phyloP scores from a whole-genome alignment of 2,888 invertebrate genomes.

The Phengaris arion region DNA sequence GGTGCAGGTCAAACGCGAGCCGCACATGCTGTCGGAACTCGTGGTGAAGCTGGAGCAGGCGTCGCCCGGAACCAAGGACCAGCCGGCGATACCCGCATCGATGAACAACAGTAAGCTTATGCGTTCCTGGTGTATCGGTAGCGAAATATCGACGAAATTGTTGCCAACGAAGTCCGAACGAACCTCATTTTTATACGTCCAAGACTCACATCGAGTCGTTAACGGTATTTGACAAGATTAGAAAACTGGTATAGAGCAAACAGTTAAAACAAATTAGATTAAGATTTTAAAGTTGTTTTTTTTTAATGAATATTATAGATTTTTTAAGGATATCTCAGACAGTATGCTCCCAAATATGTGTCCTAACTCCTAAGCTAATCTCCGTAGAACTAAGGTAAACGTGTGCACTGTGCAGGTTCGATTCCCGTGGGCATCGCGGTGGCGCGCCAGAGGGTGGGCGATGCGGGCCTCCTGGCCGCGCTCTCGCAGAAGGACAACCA shows the following conservation, averaged over 20 bases:
- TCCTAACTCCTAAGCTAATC: no score
- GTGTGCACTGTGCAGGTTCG: conserved; percentile 57
- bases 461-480: conserved; percentile 79
- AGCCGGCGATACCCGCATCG: conserved; percentile 67
- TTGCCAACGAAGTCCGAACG: no score
- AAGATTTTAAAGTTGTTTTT: no score
- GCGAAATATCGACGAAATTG: conserved; percentile 7
- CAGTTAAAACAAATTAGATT: no score
- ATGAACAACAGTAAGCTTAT: conserved; percentile 64
- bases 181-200: no score
- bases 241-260: no score
- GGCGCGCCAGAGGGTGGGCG: conserved; percentile 87
- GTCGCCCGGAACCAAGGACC: conserved; percentile 80
- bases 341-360: no score
- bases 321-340: no score
- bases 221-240: no score
- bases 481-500: conserved; percentile 79
- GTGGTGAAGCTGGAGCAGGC: conserved; percentile 83
- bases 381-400: neutral
- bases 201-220: no score
- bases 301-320: no score
- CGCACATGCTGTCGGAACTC: conserved; percentile 79
- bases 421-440: conserved; percentile 93
- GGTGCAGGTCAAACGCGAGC: conserved; percentile 82
- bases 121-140: conserved; percentile 20